These are phyloP conservation scores for Archegozetes longisetosus DNA, from an alignment of 1,140 invertebrate genomes.

Conservation along the genomic window DNA sequence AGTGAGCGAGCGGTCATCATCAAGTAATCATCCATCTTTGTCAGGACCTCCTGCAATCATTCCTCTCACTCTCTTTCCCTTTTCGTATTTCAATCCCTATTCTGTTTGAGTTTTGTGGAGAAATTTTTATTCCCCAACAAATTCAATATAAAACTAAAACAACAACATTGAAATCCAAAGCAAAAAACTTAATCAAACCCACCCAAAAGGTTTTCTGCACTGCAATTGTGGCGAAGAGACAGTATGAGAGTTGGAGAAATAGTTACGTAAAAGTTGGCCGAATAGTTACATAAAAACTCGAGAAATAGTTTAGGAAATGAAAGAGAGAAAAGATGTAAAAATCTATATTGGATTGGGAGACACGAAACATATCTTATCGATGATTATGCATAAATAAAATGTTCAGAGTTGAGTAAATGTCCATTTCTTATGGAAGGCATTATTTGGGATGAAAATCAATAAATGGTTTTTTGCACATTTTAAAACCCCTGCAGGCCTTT, in stretches of 20 bases:
- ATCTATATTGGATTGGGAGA: neutral
- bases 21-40: neutral
- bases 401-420: neutral
- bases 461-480: neutral
- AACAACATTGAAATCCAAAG: neutral
- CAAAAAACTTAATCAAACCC: neutral
- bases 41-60: neutral
- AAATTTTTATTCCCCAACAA: neutral
- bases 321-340: neutral
- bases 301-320: neutral
- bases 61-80: neutral
- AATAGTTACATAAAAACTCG: neutral
- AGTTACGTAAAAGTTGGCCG: no score
- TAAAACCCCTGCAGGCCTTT: neutral
- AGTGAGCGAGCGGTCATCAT: neutral
- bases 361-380: neutral
- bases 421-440: neutral
- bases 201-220: neutral
- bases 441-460: neutral
- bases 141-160: neutral
- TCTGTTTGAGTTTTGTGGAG: neutral
- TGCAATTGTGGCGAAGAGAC: neutral
- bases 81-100: neutral
- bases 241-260: neutral
- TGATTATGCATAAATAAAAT: neutral